A percentile compares a stretch with the other conserved stretches of the same genome.
Conservation (phyloP, 2,113 vertebrate species). For the Hypanus sabinus region DNA sequence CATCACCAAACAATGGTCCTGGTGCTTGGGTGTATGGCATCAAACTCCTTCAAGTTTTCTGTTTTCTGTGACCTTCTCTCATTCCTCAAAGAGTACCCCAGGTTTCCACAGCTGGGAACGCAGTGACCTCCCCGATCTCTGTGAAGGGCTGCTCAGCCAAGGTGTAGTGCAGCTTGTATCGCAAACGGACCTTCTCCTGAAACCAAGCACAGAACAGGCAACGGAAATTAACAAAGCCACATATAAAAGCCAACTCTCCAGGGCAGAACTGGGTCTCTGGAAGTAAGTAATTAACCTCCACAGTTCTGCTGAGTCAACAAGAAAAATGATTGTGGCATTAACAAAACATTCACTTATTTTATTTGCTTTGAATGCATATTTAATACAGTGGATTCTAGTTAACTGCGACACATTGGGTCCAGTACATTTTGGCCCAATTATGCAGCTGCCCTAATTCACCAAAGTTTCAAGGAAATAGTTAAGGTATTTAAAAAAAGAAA, state of each 20-base stretch:
- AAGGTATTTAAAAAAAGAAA: too few relatives aligned
- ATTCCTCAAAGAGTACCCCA: constrained; percentile 46
- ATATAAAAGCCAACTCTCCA: not conserved
- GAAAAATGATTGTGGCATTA: not conserved
- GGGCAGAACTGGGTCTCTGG: not conserved
- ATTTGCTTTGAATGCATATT: not conserved
- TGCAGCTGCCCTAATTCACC: too few relatives aligned
- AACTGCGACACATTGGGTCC: too few relatives aligned
- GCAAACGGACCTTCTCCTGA: constrained; percentile 64
- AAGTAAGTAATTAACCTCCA: not conserved
- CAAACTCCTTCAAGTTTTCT: too few relatives aligned
- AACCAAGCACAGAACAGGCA: constrained; percentile 29
- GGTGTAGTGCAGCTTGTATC: constrained; percentile 63
- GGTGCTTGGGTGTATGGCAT: not conserved
- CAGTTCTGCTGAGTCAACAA: too few relatives aligned
- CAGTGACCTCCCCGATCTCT: constrained; percentile 62
- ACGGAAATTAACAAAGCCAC: not conserved
- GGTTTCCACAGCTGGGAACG: constrained; percentile 61
- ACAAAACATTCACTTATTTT: not conserved
- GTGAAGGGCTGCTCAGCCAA: constrained; percentile 57
- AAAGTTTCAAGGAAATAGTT: too few relatives aligned
- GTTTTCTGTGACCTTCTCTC: not conserved
- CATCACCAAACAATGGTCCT: not conserved
- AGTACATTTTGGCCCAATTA: too few relatives aligned
- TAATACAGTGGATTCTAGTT: too few relatives aligned